Evolutionary conservation across 1,140 invertebrate genomes (phyloP).

Genomic region (Tetragonula clypearis): DNA sequence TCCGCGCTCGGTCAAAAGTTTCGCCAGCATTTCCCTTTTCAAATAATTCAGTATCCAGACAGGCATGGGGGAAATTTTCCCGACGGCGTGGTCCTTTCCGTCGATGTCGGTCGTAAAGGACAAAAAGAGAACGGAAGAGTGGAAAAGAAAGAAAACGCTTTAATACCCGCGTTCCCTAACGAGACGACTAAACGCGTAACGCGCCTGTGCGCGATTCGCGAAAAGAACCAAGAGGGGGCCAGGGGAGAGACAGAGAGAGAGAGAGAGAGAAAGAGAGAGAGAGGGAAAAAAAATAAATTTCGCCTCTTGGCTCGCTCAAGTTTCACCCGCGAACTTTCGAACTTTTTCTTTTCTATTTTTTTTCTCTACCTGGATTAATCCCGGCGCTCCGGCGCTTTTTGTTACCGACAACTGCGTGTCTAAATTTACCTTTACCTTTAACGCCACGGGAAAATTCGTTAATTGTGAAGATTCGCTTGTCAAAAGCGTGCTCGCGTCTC

Average conservation of each 20-base stretch:
- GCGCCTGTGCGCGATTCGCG: not conserved
- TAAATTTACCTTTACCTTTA: slow-evolving; percentile 17
- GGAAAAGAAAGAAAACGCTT: not conserved
- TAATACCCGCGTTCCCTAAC: not conserved
- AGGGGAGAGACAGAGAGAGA: too few relatives aligned
- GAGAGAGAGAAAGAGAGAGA: too few relatives aligned
- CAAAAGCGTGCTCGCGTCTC: not conserved
- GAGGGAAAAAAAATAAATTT: not conserved
- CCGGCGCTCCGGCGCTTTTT: not conserved
- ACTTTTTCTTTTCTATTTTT: not conserved
- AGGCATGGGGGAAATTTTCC: not conserved
- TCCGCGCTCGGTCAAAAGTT: not conserved
- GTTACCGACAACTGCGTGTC: slow-evolving; percentile 8
- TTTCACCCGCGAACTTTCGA: not conserved
- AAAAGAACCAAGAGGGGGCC: not conserved
- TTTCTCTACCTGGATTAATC: not conserved
- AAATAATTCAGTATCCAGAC: slow-evolving; percentile 16
- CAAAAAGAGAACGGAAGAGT: too few relatives aligned
- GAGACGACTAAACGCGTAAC: not conserved
- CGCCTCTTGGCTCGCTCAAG: not conserved
- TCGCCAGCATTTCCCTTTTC: not conserved
- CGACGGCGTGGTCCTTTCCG: not conserved
- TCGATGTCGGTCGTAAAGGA: not conserved
- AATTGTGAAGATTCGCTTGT: slow-evolving; percentile 28
- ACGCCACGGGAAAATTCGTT: slow-evolving; percentile 22